A percentile compares a stretch with the other conserved stretches of the same genome.
Conservation (phyloP, 2,888 invertebrate species). For the Xestia sexstrigata region DNA sequence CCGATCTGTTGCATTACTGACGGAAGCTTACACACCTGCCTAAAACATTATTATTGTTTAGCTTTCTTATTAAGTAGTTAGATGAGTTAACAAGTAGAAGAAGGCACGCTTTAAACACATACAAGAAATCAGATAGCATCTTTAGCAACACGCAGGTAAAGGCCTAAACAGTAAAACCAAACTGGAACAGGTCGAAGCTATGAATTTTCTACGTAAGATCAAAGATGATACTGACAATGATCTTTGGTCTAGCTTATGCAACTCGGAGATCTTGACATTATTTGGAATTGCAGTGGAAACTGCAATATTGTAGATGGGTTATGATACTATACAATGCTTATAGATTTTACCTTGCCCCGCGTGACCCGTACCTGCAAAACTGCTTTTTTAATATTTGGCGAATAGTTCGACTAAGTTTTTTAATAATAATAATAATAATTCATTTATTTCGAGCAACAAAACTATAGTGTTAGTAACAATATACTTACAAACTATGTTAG, state of each 20-base stretch:
- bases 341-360: background rate
- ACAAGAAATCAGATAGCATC: no score
- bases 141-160: no score
- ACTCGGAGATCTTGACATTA: background rate
- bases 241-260: background rate
- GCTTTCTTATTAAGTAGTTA: no score
- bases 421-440: no score
- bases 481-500: no score
- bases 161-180: no score
- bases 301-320: background rate
- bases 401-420: background rate
- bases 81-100: background rate
- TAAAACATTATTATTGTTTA: no score
- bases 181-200: background rate
- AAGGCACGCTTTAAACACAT: background rate
- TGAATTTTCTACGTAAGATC: background rate
- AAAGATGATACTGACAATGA: constrained; percentile 3
- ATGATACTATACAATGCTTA: background rate
- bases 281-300: background rate
- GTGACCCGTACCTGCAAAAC: background rate
- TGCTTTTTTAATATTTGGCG: background rate
- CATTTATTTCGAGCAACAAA: no score
- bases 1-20: no score
- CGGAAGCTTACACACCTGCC: no score
- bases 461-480: no score